phyloP scores from a whole-genome alignment of 1,140 invertebrate genomes.

The Gryon sp. region DNA sequence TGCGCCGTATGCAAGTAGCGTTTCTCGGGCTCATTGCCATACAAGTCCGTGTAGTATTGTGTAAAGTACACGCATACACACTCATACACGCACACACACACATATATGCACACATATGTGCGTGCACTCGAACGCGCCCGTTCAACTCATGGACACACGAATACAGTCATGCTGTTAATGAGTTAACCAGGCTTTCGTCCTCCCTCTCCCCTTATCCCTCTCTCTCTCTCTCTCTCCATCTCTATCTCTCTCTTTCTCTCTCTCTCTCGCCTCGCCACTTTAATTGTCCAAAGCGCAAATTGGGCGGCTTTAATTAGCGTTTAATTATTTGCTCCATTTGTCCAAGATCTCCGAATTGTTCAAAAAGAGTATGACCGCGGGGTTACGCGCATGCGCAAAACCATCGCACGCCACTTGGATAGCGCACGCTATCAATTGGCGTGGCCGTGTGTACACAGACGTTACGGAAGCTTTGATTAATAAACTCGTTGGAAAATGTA shows the following conservation, averaged over 20 bases:
- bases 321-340: slow-evolving; percentile 76
- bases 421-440: slow-evolving; percentile 10
- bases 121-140: too few species aligned
- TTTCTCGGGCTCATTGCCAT: slow-evolving; percentile 49
- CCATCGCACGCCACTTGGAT: neutral
- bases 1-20: slow-evolving; percentile 44
- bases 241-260: slow-evolving; percentile 33
- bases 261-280: slow-evolving; percentile 66
- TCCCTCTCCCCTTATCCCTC: too few species aligned
- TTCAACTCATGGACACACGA: too few species aligned
- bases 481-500: slow-evolving; percentile 50
- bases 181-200: slow-evolving; percentile 59
- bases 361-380: slow-evolving; percentile 33
- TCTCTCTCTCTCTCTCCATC: slow-evolving; percentile 20
- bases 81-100: neutral
- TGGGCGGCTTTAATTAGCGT: slow-evolving; percentile 78
- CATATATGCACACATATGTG: slow-evolving; percentile 3
- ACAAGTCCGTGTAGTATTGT: slow-evolving; percentile 37
- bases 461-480: slow-evolving; percentile 41
- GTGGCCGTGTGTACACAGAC: slow-evolving; percentile 12
- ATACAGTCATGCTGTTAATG: slow-evolving; percentile 42
- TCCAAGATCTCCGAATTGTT: slow-evolving; percentile 68
- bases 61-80: slow-evolving; percentile 12
- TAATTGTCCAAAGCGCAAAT: slow-evolving; percentile 77
- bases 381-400: neutral